phyloP scores from a whole-genome alignment of 1,140 invertebrate genomes.

The Plectrocnemia conspersa region DNA sequence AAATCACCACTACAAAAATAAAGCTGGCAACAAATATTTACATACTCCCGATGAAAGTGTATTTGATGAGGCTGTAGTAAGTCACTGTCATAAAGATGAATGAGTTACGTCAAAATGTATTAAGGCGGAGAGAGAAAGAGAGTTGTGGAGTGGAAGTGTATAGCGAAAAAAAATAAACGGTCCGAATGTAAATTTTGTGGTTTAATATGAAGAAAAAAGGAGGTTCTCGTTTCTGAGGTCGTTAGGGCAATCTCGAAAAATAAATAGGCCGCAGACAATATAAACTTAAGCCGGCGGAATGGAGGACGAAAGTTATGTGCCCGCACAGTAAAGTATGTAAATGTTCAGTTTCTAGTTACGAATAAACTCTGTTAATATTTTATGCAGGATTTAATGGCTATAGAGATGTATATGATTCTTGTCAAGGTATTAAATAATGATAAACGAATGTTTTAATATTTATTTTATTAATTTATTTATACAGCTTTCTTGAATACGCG shows the following conservation, averaged over 20 bases:
- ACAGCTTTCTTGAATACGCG: background rate
- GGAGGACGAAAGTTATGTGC: background rate
- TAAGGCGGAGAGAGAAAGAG: too few species aligned
- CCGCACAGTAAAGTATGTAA: conserved; percentile 17
- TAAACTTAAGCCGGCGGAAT: background rate
- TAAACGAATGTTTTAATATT: background rate
- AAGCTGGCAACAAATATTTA: too few species aligned
- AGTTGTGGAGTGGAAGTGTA: too few species aligned
- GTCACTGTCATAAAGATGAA: too few species aligned
- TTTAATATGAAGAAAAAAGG: too few species aligned
- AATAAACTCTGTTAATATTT: conserved; percentile 3
- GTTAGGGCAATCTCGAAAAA: background rate
- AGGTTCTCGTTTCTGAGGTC: background rate
- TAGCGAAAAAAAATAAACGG: too few species aligned
- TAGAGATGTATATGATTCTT: background rate
- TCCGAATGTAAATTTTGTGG: too few species aligned
- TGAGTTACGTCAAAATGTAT: too few species aligned
- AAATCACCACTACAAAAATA: too few species aligned
- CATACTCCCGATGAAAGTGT: too few species aligned
- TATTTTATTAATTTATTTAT: background rate
- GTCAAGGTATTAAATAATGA: background rate
- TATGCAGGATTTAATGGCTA: conserved; percentile 8
- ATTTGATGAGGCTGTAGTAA: too few species aligned
- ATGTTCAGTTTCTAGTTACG: conserved; percentile 9
- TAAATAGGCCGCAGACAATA: conserved; percentile 8